Percentiles rank a stretch among this genome's conserved stretches.
These are phyloP conservation scores for Mallotus villosus DNA, from an alignment of 2,797 vertebrate genomes.

Conservation along the genomic window DNA sequence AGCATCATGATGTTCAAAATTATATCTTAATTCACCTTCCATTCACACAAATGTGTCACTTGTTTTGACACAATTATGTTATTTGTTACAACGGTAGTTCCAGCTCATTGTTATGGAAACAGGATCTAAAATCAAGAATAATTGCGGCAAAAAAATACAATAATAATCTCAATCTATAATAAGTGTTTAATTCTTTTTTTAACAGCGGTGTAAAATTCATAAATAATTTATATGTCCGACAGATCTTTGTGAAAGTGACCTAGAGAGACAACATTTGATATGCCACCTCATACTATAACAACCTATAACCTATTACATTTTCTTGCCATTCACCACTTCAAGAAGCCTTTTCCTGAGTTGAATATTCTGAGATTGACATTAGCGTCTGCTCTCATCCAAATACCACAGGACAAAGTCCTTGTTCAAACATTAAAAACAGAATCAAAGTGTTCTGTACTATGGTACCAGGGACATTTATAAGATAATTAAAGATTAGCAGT, in stretches of 20 bases:
- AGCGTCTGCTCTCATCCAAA: neutral
- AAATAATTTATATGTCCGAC: slow-evolving; percentile 16
- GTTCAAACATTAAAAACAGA: neutral
- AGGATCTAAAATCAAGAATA: neutral
- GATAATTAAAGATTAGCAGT: too few relatives aligned
- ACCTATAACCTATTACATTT: neutral
- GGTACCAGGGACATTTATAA: too few relatives aligned
- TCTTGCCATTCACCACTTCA: neutral
- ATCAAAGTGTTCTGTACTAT: too few relatives aligned
- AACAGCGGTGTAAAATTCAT: neutral
- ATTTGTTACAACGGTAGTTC: too few relatives aligned
- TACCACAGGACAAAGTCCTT: neutral
- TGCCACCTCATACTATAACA: slow-evolving; percentile 27
- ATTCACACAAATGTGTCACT: too few relatives aligned
- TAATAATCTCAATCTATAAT: neutral
- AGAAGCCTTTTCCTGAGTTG: neutral
- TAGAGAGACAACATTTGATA: slow-evolving; percentile 32
- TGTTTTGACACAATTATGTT: too few relatives aligned
- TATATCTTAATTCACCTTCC: too few relatives aligned
- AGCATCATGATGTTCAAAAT: too few relatives aligned
- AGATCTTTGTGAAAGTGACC: slow-evolving; percentile 7
- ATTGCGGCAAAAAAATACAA: too few relatives aligned
- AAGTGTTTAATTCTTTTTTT: too few relatives aligned
- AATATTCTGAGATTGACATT: neutral
- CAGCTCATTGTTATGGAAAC: too few relatives aligned